Evolutionary conservation across 2,888 invertebrate genomes (phyloP).

Genomic region (Anarsia innoxiella): DNA sequence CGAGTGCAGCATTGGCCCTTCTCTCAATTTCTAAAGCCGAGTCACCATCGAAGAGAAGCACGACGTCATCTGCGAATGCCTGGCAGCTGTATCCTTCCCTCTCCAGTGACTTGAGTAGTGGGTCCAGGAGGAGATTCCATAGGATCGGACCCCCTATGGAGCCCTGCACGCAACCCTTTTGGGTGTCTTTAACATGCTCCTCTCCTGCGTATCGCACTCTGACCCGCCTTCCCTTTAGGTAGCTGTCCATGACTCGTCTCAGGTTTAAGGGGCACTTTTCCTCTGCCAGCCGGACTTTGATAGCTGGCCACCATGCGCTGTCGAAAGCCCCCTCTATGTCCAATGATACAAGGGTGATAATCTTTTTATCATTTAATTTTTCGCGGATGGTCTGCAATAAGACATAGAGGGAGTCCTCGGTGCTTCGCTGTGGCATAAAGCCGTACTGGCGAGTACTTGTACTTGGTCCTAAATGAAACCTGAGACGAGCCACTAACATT

Average conservation of each 20-base stretch:
- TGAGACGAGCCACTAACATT: constrained; percentile 2
- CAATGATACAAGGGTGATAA: not conserved
- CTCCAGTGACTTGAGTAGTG: not conserved
- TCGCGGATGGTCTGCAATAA: not conserved
- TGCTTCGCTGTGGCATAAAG: constrained; percentile 6
- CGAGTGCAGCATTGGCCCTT: not conserved
- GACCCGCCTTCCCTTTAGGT: not conserved
- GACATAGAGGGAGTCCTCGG: constrained; percentile 7
- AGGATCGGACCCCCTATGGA: not conserved
- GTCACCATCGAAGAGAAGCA: not conserved
- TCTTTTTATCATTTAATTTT: not conserved
- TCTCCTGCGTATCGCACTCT: not conserved
- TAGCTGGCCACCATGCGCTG: not conserved
- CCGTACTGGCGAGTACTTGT: constrained; percentile 1
- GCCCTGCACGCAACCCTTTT: constrained; percentile 1
- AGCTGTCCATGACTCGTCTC: not conserved
- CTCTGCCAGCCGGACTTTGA: constrained; percentile 6
- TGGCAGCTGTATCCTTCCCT: not conserved
- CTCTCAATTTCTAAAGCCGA: not conserved
- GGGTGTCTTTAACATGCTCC: not conserved
- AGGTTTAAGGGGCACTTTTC: constrained; percentile 6
- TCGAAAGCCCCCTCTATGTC: not conserved
- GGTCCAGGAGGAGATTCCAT: not conserved
- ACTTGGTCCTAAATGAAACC: not conserved
- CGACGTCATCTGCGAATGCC: not conserved